Conservation (phyloP, 2,888 invertebrate species). For the Tyria jacobaeae region DNA sequence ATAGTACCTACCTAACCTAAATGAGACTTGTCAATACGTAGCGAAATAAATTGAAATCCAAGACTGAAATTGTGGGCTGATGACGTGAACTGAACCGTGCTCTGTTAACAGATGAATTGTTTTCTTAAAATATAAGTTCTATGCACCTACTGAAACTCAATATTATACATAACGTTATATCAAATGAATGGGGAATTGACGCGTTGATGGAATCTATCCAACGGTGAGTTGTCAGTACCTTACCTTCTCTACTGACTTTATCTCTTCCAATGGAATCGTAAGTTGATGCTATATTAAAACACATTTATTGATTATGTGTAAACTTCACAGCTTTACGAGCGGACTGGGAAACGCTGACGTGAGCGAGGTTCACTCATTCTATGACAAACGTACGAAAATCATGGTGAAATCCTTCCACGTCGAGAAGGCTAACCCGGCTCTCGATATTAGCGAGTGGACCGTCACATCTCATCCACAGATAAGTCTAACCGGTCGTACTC, state of each 20-base stretch:
- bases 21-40: constrained; percentile 14
- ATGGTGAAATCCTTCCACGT: constrained; percentile 63
- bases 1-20: constrained; percentile 29
- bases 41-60: constrained; percentile 18
- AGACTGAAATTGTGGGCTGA: constrained; percentile 19
- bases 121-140: constrained; percentile 7
- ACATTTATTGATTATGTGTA: constrained; percentile 64
- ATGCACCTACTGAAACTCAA: constrained; percentile 2
- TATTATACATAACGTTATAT: not conserved
- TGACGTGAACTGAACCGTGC: constrained; percentile 38
- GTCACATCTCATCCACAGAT: constrained; percentile 62
- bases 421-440: constrained; percentile 65
- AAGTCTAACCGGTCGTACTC: constrained; percentile 58
- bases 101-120: constrained; percentile 43
- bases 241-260: not conserved
- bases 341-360: constrained; percentile 65
- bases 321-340: constrained; percentile 74
- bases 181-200: constrained; percentile 18
- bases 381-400: constrained; percentile 51
- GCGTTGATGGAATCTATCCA: constrained; percentile 42
- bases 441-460: constrained; percentile 62
- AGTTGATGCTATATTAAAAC: constrained; percentile 18
- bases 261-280: not conserved
- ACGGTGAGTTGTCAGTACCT: constrained; percentile 43
- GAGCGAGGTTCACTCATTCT: constrained; percentile 58